A percentile compares a stretch with the other conserved stretches of the same genome.
These are phyloP conservation scores for Cosmia trapezina DNA, from an alignment of 2,888 invertebrate species.

Conservation along the genomic window DNA sequence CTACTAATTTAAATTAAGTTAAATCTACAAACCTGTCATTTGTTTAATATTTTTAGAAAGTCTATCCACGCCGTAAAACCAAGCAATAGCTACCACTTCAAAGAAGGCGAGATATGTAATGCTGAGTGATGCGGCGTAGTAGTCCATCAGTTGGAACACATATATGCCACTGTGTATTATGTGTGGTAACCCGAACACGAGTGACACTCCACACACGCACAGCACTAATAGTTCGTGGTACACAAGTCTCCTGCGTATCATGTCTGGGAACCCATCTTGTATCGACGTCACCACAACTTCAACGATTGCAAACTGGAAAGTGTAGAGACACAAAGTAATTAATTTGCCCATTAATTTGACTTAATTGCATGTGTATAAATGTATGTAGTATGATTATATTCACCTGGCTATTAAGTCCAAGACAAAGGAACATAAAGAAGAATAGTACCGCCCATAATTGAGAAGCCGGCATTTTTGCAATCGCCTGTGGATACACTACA, in stretches of 20 bases:
- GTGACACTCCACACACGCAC: constrained; percentile 95
- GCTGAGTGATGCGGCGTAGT: constrained; percentile 97
- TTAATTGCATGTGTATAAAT: constrained; percentile 12
- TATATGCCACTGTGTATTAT: constrained; percentile 97
- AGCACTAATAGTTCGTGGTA: constrained; percentile 97
- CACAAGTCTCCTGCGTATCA: constrained; percentile 95
- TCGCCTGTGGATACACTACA: constrained; percentile 97
- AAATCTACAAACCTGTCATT: constrained; percentile 93
- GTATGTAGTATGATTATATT: constrained; percentile 49
- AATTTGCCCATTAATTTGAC: constrained; percentile 10
- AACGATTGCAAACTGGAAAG: constrained; percentile 96
- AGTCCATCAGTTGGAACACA: constrained; percentile 97
- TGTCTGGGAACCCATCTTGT: constrained; percentile 97
- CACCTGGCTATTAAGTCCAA: constrained; percentile 97
- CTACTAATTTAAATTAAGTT: constrained; percentile 5
- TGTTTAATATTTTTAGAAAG: constrained; percentile 96
- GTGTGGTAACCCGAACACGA: constrained; percentile 96
- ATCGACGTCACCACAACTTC: constrained; percentile 98
- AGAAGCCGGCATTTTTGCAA: constrained; percentile 97
- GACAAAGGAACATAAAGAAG: constrained; percentile 97
- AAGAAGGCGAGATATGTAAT: constrained; percentile 98
- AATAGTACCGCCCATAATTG: constrained; percentile 97
- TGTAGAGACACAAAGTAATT: constrained; percentile 35
- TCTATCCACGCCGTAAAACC: constrained; percentile 96
- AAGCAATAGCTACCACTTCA: constrained; percentile 97